Percentiles rank a stretch among this genome's conserved stretches.
Evolutionary conservation across 2,113 vertebrate genomes (phyloP).

Genomic region (Pagrus major): DNA sequence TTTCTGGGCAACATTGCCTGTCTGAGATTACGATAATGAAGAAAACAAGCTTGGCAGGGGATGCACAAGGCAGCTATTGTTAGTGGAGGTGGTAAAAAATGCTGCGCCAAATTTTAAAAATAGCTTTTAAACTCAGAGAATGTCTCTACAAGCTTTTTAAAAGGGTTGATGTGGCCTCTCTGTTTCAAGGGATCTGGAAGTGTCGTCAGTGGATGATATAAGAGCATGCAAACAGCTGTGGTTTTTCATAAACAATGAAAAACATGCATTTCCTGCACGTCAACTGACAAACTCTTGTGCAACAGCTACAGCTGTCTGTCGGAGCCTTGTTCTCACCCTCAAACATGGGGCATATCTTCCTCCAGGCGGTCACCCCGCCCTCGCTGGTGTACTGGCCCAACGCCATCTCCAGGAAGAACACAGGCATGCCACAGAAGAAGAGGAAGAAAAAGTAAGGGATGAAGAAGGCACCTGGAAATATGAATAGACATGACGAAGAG

Average conservation of each 20-base stretch:
- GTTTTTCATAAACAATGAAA: neutral
- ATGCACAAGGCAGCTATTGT: slow-evolving; percentile 11
- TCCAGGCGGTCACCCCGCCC: slow-evolving; percentile 93
- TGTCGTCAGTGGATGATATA: neutral
- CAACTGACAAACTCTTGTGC: neutral
- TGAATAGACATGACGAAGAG: neutral
- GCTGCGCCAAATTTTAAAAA: neutral
- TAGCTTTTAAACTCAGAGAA: neutral
- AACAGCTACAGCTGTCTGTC: too few relatives aligned
- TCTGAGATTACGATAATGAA: too few relatives aligned
- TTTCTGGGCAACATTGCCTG: too few relatives aligned
- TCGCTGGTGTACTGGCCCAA: slow-evolving; percentile 95
- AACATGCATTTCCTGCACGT: slow-evolving; percentile 1
- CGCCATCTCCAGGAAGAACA: slow-evolving; percentile 93
- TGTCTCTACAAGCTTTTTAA: neutral
- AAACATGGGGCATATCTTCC: slow-evolving; percentile 95
- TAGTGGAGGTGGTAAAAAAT: neutral
- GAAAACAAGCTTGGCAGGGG: neutral
- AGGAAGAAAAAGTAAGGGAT: slow-evolving; percentile 94
- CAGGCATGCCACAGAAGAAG: slow-evolving; percentile 90
- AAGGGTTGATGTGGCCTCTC: neutral
- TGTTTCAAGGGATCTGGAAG: neutral
- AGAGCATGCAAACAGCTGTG: neutral
- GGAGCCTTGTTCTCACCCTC: slow-evolving; percentile 83
- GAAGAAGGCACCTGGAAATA: slow-evolving; percentile 89